These are phyloP conservation scores for Brenthis ino DNA, from an alignment of 2,888 invertebrate species.

Conservation along the genomic window DNA sequence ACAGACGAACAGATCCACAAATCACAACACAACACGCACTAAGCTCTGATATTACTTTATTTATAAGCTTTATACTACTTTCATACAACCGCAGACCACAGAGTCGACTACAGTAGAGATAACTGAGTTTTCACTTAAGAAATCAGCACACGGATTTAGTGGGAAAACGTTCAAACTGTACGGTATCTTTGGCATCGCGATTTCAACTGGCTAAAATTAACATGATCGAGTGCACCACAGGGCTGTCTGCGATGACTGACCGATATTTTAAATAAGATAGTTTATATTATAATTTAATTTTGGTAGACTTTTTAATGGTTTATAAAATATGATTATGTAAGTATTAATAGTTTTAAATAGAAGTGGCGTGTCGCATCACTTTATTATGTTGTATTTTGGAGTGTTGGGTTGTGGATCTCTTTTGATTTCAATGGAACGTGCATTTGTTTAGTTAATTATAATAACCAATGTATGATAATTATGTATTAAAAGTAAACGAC, in stretches of 20 bases:
- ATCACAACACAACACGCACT: slow-evolving; percentile 15
- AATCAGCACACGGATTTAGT: slow-evolving; percentile 18
- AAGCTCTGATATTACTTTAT: slow-evolving; percentile 3
- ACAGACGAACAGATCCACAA: not conserved
- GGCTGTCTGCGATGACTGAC: slow-evolving; percentile 38
- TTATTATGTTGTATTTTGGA: too few relatives aligned
- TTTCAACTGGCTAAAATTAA: slow-evolving; percentile 79
- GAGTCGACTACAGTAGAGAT: slow-evolving; percentile 6
- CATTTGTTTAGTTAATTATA: too few relatives aligned
- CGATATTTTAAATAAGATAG: slow-evolving; percentile 35
- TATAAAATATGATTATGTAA: not conserved
- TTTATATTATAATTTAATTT: slow-evolving; percentile 1
- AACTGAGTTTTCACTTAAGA: slow-evolving; percentile 36
- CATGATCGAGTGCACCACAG: slow-evolving; percentile 54
- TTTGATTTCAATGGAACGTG: too few relatives aligned
- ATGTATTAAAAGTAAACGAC: too few relatives aligned
- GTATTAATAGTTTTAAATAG: too few relatives aligned
- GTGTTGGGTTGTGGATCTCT: too few relatives aligned
- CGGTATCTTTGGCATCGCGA: slow-evolving; percentile 65
- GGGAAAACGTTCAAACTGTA: slow-evolving; percentile 32
- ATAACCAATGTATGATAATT: too few relatives aligned
- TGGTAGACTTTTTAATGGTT: not conserved
- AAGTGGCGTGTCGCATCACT: too few relatives aligned
- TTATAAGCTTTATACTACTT: slow-evolving; percentile 15
- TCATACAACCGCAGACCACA: slow-evolving; percentile 33